Evolutionary conservation across 1,140 invertebrate species (phyloP).

Genomic region (Drosophila prosaltans): DNA sequence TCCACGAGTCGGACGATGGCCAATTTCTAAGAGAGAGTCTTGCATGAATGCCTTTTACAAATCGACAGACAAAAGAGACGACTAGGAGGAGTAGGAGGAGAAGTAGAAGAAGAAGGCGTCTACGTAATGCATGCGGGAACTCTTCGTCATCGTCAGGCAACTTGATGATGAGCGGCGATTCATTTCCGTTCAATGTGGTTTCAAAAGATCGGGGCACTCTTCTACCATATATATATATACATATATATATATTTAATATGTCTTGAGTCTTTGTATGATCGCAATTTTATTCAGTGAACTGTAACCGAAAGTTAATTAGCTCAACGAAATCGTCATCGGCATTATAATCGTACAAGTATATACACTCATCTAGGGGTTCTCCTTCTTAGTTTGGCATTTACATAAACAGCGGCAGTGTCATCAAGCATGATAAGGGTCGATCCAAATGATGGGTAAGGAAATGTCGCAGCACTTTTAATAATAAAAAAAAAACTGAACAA

Average conservation of each 20-base stretch:
- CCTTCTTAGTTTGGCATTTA: constrained; percentile 31
- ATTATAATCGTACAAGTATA: constrained; percentile 14
- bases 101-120: neutral
- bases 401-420: constrained; percentile 33
- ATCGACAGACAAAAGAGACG: constrained; percentile 49
- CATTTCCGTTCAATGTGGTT: constrained; percentile 63
- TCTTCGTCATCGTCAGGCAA: constrained; percentile 22
- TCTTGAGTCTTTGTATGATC: constrained; percentile 36
- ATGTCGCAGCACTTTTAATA: constrained; percentile 21
- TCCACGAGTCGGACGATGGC: constrained; percentile 26
- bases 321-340: constrained; percentile 56
- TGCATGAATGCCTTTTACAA: constrained; percentile 60
- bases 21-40: constrained; percentile 40
- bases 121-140: constrained; percentile 39
- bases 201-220: constrained; percentile 15
- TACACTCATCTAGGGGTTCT: constrained; percentile 30
- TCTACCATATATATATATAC: constrained; percentile 4
- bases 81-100: constrained; percentile 26
- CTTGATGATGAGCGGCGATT: constrained; percentile 62
- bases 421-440: constrained; percentile 58
- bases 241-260: constrained; percentile 57
- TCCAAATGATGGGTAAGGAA: constrained; percentile 7
- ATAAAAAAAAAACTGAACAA: constrained; percentile 33
- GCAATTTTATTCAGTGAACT: constrained; percentile 75
- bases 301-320: constrained; percentile 79